phyloP scores from a whole-genome alignment of 2,888 invertebrate species.

The Trilocha varians region DNA sequence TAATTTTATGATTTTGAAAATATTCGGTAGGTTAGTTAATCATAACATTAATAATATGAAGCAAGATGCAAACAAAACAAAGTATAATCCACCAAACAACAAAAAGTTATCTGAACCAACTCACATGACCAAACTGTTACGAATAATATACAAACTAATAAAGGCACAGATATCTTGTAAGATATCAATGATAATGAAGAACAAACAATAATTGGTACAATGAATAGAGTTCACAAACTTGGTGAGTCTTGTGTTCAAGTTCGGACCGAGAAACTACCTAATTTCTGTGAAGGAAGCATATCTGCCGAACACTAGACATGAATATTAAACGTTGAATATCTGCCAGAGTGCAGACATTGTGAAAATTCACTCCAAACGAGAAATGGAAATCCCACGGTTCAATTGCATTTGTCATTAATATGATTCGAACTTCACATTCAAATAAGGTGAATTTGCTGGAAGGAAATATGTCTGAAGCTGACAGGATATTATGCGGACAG shows the following conservation, averaged over 20 bases:
- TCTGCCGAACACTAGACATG: constrained; percentile 40
- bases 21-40: too few species aligned
- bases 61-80: too few species aligned
- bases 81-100: too few species aligned
- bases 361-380: constrained; percentile 49
- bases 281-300: constrained; percentile 49
- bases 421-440: constrained; percentile 42
- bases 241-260: constrained; percentile 30
- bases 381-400: constrained; percentile 54
- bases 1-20: too few species aligned
- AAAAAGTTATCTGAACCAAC: too few species aligned
- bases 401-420: constrained; percentile 55
- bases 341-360: constrained; percentile 47
- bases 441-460: constrained; percentile 22
- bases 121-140: too few species aligned
- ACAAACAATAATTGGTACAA: background rate
- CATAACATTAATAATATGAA: too few species aligned
- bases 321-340: constrained; percentile 60
- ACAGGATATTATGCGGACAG: constrained; percentile 1
- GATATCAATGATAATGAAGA: too few species aligned
- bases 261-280: constrained; percentile 43
- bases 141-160: too few species aligned
- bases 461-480: background rate
- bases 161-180: too few species aligned
- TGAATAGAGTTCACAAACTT: constrained; percentile 14